Base-by-base conservation (phyloP, 2,888 invertebrate species). In the Oegoconia quadripuncta region DNA sequence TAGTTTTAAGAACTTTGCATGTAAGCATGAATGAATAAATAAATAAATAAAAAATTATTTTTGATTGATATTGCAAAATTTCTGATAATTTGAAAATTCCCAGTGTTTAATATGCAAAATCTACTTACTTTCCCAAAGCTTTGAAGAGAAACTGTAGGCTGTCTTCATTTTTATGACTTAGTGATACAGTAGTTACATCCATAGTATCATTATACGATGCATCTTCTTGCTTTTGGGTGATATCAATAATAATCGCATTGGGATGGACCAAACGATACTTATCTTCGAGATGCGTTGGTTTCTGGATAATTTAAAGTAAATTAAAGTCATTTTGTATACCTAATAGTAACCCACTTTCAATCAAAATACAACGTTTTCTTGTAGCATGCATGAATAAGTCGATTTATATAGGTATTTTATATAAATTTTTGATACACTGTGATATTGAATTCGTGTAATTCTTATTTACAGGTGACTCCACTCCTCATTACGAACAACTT, bases 221-320 rank as follows among this genome's bases (percentile, higher is more conserved):
- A 97, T 97, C 97, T n/a, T n/a, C n/a, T n/a, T n/a, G n/a, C n/a
- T n/a, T n/a, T 0, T 97, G 97, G 0, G 97, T 96, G 39, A 97
- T 92, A 76, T 97, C 97, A 45, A 97, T 92, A 3, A 92, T 90
- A 39, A 97, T 89, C 0, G 97, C 95, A 64, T 95, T 92, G 32
- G 90, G 88, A 1, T 95, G 96, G 51, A 97, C 92, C 55, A 94
- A 89, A 13, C 89, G 89, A 5, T 94, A 88, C 0, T 94, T 93
- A 74, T 97, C 97, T 64, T 96, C 95, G 70, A 95, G 95, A 12
- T 92, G 78, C 1, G 94, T 94, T 12, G 93, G 90, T 47, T 88
- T 91, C 67, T 87, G 22, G 64, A 27, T 4, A 1, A 31, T 27
- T 13, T 14, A 28, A 11, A 20, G 13, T 15, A 27, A 33, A n/a